phyloP scores from a whole-genome alignment of 35 echinoderm and acorn worm species.

The Apostichopus parvimensis region DNA sequence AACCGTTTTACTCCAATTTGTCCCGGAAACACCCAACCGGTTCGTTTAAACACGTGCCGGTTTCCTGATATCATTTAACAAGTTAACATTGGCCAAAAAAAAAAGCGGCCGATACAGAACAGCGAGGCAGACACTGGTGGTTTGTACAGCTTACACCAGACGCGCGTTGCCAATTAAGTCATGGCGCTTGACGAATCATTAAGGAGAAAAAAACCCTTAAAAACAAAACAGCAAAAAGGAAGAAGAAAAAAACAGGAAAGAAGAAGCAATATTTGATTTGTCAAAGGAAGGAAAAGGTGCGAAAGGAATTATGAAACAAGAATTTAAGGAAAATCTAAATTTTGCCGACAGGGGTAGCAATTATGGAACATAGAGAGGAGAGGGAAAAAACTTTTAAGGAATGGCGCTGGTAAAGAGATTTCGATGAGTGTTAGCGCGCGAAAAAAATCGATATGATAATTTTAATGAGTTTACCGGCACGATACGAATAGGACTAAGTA shows the following conservation, averaged over 20 bases:
- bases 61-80: slow-evolving; percentile 30
- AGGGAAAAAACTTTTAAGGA: background rate
- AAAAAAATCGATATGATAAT: slow-evolving; percentile 30
- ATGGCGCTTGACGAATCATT: slow-evolving; percentile 27
- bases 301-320: slow-evolving; percentile 22
- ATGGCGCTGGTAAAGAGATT: slow-evolving; percentile 1
- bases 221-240: background rate
- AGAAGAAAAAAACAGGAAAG: background rate
- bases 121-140: slow-evolving; percentile 2
- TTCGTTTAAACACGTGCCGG: slow-evolving; percentile 46
- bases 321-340: slow-evolving; percentile 18
- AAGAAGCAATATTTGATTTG: slow-evolving; percentile 20
- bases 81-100: background rate
- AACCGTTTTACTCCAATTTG: slow-evolving; percentile 1
- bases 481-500: slow-evolving; percentile 2
- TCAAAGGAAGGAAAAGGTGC: background rate
- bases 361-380: background rate
- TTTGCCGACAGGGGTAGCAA: slow-evolving; percentile 24
- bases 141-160: slow-evolving; percentile 33
- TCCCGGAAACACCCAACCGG: slow-evolving; percentile 19
- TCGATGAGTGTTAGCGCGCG: slow-evolving; percentile 1
- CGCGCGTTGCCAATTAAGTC: slow-evolving; percentile 28
- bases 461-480: slow-evolving; percentile 17
- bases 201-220: background rate
- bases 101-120: background rate